Conservation (phyloP, 2,113 vertebrate species). For the Takifugu flavidus region DNA sequence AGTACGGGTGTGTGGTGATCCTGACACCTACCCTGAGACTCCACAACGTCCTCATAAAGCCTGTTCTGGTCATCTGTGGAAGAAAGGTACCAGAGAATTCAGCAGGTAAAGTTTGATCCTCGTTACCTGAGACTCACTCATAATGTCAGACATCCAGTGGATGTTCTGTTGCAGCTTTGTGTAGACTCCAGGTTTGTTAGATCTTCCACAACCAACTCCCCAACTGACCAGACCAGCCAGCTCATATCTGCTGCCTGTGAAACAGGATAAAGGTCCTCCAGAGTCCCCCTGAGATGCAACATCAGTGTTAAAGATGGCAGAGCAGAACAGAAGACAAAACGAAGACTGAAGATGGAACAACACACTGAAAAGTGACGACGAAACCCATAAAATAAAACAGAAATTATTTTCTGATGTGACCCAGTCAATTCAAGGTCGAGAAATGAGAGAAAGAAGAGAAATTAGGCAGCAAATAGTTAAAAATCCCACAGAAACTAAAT, state of each 20-base stretch:
- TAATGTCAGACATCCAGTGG: slow-evolving; percentile 68
- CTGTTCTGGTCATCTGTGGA: slow-evolving; percentile 24
- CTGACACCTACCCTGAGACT: slow-evolving; percentile 13
- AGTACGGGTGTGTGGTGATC: no score
- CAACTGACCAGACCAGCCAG: slow-evolving; percentile 81
- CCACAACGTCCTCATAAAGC: not conserved
- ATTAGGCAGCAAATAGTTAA: no score
- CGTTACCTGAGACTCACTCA: slow-evolving; percentile 36
- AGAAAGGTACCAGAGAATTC: not conserved
- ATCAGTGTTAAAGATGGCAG: not conserved
- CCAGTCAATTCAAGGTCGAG: no score
- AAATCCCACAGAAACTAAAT: no score
- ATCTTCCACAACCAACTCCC: slow-evolving; percentile 81
- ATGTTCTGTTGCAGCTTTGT: slow-evolving; percentile 66
- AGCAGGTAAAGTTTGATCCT: not conserved
- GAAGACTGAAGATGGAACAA: no score
- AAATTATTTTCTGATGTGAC: no score
- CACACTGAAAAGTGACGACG: no score
- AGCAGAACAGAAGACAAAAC: no score
- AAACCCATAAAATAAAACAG: no score
- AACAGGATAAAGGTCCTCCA: slow-evolving; percentile 79
- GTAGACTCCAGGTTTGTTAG: slow-evolving; percentile 78
- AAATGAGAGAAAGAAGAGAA: no score
- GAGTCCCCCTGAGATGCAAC: slow-evolving; percentile 78
- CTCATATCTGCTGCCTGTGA: slow-evolving; percentile 50